Conservation (phyloP, 2,888 invertebrate genomes). For the Polyommatus icarus region DNA sequence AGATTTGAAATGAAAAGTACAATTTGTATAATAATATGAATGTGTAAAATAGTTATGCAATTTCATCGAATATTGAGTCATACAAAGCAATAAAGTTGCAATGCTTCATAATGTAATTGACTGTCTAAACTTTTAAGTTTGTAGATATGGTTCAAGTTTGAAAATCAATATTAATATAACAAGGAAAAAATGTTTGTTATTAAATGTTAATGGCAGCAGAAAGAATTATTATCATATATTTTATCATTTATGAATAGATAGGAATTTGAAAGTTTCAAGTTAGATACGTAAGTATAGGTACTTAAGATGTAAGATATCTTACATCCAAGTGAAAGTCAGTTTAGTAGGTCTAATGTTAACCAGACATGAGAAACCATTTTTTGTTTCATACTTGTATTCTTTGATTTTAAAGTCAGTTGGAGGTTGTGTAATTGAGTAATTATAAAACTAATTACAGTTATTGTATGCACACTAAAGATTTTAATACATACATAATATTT, state of each 20-base stretch:
- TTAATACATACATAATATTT: not conserved
- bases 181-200: not conserved
- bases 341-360: not conserved
- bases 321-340: constrained; percentile 26
- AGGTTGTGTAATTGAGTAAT: not conserved
- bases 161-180: not conserved
- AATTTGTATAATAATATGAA: too few species aligned
- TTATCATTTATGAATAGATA: not conserved
- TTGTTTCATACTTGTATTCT: not conserved
- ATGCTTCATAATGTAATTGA: not conserved
- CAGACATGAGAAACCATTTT: not conserved
- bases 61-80: not conserved
- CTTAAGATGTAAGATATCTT: not conserved
- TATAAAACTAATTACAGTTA: not conserved
- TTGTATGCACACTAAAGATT: not conserved
- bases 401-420: not conserved
- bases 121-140: not conserved
- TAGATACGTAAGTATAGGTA: not conserved
- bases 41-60: not conserved
- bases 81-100: not conserved
- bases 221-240: not conserved
- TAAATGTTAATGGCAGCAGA: not conserved
- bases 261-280: constrained; percentile 10
- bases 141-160: not conserved
- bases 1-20: too few species aligned